phyloP scores from a whole-genome alignment of 2,113 vertebrate species.

The Hydropotes inermis region DNA sequence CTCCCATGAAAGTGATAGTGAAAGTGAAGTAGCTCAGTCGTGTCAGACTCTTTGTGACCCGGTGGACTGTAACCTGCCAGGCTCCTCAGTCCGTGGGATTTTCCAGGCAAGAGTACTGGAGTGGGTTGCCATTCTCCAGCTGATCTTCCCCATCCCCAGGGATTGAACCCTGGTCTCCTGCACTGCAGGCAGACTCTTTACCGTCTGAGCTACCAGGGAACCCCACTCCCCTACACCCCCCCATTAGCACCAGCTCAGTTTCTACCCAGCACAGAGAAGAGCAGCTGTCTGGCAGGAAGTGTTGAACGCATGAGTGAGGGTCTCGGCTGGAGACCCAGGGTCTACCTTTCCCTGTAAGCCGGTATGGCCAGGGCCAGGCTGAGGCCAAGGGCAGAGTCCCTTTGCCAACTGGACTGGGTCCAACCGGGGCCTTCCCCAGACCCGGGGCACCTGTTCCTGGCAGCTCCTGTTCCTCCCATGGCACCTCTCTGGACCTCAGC shows the following conservation, averaged over 20 bases:
- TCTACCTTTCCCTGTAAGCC: not conserved
- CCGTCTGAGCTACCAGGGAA: not conserved
- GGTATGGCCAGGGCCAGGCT: not conserved
- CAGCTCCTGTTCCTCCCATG: not conserved
- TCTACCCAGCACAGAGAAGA: not conserved
- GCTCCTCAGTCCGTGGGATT: not conserved
- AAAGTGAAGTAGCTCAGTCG: not conserved
- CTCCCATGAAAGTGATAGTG: not conserved
- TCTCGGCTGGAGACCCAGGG: not conserved
- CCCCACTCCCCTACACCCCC: not conserved
- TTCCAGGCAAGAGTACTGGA: not conserved
- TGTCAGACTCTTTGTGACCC: not conserved
- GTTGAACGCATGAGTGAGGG: not conserved
- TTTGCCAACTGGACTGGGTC: not conserved
- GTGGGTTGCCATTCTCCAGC: not conserved
- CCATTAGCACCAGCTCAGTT: not conserved
- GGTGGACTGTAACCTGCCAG: not conserved
- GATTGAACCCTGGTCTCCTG: not conserved
- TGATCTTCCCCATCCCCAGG: not conserved
- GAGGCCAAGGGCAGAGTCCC: not conserved
- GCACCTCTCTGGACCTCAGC: not conserved
- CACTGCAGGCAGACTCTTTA: not conserved
- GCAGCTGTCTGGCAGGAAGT: not conserved
- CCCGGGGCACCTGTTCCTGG: not conserved
- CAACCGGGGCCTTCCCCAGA: not conserved